Base-by-base conservation (phyloP, 2,888 invertebrate genomes). In the Zygaena filipendulae region DNA sequence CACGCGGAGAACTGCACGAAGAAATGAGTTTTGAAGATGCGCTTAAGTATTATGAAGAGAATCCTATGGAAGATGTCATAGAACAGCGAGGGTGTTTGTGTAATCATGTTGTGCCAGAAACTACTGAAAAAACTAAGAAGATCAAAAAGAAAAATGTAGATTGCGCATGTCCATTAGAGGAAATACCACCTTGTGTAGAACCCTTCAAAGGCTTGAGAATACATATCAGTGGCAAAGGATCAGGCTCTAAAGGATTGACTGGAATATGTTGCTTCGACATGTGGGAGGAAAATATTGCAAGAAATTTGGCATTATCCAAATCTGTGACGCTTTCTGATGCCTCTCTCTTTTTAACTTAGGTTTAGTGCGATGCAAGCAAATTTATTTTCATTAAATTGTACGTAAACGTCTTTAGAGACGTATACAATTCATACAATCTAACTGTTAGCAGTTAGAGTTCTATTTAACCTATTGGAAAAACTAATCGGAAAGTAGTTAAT, bases 1-100 rank as follows among this genome's bases (percentile, higher is more conserved):
- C 36, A 3, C 7, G 40, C 1, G 47, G 45, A 12, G 35, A 40
- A 2, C n/a, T n/a, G n/a, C n/a, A n/a, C n/a, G n/a, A n/a, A n/a
- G 46, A 51, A 11, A 40, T 57, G 37, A 58, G 49, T 34, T 56
- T 55, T 13, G 59, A 63, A 30, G 59, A 63, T 13, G 48, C 52
- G 7, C 23, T 58, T 2, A 30, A 38, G 11, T 59, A 49, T 23
- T 42, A 42, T 33, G 38, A 30, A 29, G 38, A 45, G 9, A 39
- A 44, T 33, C 37, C 45, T 6, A 32, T 35, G 30, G 27, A 27
- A 13, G 33, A 35, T 24, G 20, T 33, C 11, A 9, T 13, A 10
- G 7, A 21, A 22, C 11, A 29, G n/a, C 10, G 20, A 31, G 10
- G 28, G 25, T 10, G 25, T 27, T 4, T 29, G 29, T 24, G n/a